phyloP scores from a whole-genome alignment of 2,113 vertebrate species.

The Sardina pilchardus region DNA sequence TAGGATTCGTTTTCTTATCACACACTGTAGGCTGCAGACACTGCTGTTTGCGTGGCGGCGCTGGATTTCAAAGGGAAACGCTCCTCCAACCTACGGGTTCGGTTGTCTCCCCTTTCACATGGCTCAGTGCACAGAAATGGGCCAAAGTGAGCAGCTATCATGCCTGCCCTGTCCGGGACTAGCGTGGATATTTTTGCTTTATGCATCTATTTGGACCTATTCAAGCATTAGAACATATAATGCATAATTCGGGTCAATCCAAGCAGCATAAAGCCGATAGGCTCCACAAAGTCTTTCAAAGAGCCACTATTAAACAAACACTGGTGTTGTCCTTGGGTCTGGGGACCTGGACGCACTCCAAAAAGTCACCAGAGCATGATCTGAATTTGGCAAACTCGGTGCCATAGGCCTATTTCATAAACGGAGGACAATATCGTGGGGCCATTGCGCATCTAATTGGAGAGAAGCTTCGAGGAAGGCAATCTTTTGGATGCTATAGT shows the following conservation, averaged over 20 bases:
- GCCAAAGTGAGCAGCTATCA: neutral
- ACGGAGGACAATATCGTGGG: conserved; percentile 51
- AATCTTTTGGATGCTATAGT: neutral
- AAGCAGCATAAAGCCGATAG: neutral
- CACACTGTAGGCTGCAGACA: too few relatives aligned
- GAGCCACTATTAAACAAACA: conserved; percentile 40
- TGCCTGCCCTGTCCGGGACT: neutral
- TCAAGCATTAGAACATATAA: neutral
- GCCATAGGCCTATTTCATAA: conserved; percentile 46
- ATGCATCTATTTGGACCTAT: conserved; percentile 3
- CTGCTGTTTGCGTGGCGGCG: neutral
- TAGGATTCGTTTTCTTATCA: too few relatives aligned
- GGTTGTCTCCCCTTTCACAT: neutral
- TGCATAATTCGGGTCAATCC: conserved; percentile 13
- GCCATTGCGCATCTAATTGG: conserved; percentile 43
- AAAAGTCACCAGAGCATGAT: conserved; percentile 55
- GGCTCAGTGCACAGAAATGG: neutral
- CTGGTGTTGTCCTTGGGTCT: conserved; percentile 44
- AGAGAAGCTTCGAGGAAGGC: conserved; percentile 35
- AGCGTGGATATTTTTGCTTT: neutral
- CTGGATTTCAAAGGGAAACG: neutral
- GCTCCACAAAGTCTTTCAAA: conserved; percentile 29
- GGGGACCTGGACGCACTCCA: conserved; percentile 54
- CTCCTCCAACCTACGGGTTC: neutral
- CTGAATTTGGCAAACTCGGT: conserved; percentile 31